Base-by-base conservation (phyloP, 2,888 invertebrate genomes). In the Lottia gigantea region DNA sequence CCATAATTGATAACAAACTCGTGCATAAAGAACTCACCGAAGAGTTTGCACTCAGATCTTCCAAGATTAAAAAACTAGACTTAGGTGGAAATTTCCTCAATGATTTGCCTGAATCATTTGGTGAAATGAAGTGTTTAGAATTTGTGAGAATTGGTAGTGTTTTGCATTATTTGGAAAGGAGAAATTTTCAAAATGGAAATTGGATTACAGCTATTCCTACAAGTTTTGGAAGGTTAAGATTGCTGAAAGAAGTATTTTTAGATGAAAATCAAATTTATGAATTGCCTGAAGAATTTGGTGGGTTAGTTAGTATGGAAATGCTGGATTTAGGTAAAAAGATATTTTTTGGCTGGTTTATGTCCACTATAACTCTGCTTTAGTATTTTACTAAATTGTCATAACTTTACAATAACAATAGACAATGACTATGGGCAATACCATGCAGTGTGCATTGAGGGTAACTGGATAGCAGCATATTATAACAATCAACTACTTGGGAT, bases 171-270 rank as follows among this genome's bases (percentile, higher is more conserved):
- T 66, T 85, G 8, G 86, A 85, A 72, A 68, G 85, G 55, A 70
- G 80, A 14, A 80, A 82, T 62, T 83, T 82, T 71, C 83, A 83
- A 68, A 87, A 85, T 76, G 87, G 87, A 8, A 86, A 86, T 74
- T 84, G 83, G 83, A 62, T 86, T 8, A 62, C 70, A 8, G 69
- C 71, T 14, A 70, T 86, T 26, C 86, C 86, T 12, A 69, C 71
- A 11, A 80, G 76, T 68, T 78, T 86, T 68, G 74, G 81, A 67
- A 62, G 72, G 31, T 74, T 86, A 66, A 67, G n/a, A 1, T 74
- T 74, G 19, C 74, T 86, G 19, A 79, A 67, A 47, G 76, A 78
- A 61, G 72, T 84, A 0, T 74, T 79, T 62, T 63, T 85, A 15
- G 85, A 86, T 75, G 85, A 86, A 74, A 86, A 86, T 67, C 82